Conservation (phyloP, 2,888 invertebrate species). For the Melanargia galathea region DNA sequence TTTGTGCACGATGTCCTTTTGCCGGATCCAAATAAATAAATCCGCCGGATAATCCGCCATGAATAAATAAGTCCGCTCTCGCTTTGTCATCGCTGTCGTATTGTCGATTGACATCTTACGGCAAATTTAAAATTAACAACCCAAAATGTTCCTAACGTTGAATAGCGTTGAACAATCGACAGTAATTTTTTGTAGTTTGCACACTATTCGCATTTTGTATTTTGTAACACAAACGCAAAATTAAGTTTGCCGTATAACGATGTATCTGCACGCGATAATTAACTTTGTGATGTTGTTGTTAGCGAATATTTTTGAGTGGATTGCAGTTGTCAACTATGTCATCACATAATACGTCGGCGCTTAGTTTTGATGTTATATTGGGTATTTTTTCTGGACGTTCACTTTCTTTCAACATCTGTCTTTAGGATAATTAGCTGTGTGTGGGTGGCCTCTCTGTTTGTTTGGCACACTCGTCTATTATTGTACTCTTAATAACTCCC, state of each 20-base stretch:
- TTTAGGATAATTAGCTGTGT: conserved; percentile 64
- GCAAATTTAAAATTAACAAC: conserved; percentile 32
- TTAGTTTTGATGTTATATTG: conserved; percentile 74
- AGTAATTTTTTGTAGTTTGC: neutral
- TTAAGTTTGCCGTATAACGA: conserved; percentile 23
- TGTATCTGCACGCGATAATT: conserved; percentile 24
- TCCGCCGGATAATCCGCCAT: conserved; percentile 73
- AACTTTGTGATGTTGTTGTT: conserved; percentile 27
- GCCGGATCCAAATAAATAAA: conserved; percentile 63
- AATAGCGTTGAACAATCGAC: neutral
- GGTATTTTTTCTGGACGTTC: conserved; percentile 67
- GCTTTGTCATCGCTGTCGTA: conserved; percentile 74
- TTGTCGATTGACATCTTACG: conserved; percentile 72
- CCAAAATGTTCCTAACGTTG: neutral
- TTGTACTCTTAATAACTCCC: conserved; percentile 60
- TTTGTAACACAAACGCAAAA: no score
- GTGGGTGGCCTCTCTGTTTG: conserved; percentile 66
- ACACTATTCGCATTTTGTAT: no score
- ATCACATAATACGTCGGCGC: conserved; percentile 72
- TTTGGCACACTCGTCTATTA: conserved; percentile 58
- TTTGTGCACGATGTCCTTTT: conserved; percentile 67
- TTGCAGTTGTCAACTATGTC: conserved; percentile 5
- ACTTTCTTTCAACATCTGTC: conserved; percentile 74
- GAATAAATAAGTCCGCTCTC: conserved; percentile 74
- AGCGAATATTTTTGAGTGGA: conserved; percentile 33